Percentiles rank a stretch among this genome's conserved stretches.
phyloP scores from a whole-genome alignment of 35 echinoderm and acorn worm genomes.

The Ptychodera flava region DNA sequence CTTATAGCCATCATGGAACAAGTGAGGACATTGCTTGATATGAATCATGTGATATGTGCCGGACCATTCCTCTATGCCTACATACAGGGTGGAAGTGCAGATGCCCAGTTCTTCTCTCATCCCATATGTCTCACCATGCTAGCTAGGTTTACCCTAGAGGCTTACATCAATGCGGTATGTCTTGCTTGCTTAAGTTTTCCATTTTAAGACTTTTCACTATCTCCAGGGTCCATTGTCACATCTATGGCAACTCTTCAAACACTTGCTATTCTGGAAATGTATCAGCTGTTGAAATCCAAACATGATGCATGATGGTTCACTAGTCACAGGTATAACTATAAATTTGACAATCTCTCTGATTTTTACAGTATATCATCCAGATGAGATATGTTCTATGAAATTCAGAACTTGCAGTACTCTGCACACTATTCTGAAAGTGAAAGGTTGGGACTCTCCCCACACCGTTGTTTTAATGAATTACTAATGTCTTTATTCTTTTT shows the following conservation, averaged over 20 bases:
- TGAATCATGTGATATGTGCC: conserved; percentile 87
- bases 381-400: no score
- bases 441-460: no score
- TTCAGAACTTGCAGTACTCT: no score
- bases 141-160: conserved; percentile 84
- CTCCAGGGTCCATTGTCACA: no score
- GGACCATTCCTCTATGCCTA: conserved; percentile 98
- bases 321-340: not conserved
- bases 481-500: conserved; percentile 3
- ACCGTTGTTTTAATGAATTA: no score
- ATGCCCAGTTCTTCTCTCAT: conserved; percentile 69
- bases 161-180: conserved; percentile 88
- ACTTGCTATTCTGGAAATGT: not conserved
- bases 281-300: not conserved
- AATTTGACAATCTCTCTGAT: not conserved
- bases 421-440: no score
- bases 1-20: conserved; percentile 72
- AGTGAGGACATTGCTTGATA: conserved; percentile 84
- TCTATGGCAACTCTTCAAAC: no score
- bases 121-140: conserved; percentile 87
- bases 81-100: conserved; percentile 77
- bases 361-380: no score
- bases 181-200: not conserved
- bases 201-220: not conserved
- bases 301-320: not conserved